phyloP scores from a whole-genome alignment of 2,797 vertebrate species.

The Silurus aristotelis region DNA sequence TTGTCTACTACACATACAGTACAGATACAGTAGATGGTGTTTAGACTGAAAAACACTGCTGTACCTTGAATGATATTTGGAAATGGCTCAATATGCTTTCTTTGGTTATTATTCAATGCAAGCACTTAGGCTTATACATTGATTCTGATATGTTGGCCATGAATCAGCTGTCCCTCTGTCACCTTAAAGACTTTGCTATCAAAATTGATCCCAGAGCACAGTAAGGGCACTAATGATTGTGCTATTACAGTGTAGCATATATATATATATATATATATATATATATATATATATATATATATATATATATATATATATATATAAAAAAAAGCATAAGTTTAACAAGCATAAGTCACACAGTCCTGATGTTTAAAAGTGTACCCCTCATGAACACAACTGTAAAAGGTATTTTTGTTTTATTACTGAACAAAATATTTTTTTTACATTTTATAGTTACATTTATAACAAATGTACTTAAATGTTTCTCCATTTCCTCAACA shows the following conservation, averaged over 20 bases:
- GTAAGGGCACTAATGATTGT: neutral
- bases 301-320: no score
- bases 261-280: no score
- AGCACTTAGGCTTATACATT: neutral
- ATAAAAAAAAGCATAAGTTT: neutral
- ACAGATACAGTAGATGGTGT: neutral
- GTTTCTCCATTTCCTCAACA: neutral
- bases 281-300: no score
- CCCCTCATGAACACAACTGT: neutral
- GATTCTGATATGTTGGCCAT: neutral
- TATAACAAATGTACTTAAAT: neutral
- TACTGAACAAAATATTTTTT: neutral
- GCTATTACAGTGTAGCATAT: neutral
- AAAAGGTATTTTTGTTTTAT: neutral
- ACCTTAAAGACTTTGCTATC: neutral
- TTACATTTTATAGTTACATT: neutral
- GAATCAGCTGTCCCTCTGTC: neutral
- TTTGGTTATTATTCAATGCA: neutral
- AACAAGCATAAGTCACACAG: no score
- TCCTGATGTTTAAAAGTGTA: neutral
- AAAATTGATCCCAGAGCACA: neutral
- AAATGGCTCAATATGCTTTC: neutral
- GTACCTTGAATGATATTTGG: neutral
- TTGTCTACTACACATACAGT: neutral
- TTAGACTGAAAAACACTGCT: neutral